These are phyloP conservation scores for Perizoma flavofasciatum DNA, from an alignment of 2,888 invertebrate species.

Conservation along the genomic window DNA sequence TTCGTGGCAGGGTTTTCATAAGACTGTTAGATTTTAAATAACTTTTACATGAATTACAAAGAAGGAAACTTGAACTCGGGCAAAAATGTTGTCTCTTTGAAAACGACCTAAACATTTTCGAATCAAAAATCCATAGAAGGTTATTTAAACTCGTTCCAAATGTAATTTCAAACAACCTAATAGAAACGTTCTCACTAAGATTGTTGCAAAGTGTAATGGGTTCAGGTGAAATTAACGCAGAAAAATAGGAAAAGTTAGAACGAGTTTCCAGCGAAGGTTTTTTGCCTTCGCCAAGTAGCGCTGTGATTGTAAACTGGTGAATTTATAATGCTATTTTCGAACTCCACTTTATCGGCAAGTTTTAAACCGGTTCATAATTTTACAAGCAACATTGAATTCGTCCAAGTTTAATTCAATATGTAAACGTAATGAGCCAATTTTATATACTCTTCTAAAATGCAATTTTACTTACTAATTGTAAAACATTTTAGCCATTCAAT, in stretches of 20 bases:
- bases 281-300: constrained; percentile 76
- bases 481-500: no score
- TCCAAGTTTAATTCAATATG: constrained; percentile 54
- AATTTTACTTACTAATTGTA: no score
- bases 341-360: constrained; percentile 81
- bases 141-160: constrained; percentile 70
- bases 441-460: constrained; percentile 5
- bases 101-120: constrained; percentile 12
- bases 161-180: constrained; percentile 78
- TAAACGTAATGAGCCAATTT: constrained; percentile 22
- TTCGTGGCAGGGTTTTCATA: no score
- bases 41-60: no score
- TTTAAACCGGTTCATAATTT: constrained; percentile 78
- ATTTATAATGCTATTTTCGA: constrained; percentile 83
- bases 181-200: constrained; percentile 77
- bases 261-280: constrained; percentile 78
- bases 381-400: constrained; percentile 64
- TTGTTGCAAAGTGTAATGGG: constrained; percentile 83
- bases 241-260: constrained; percentile 84
- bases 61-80: no score
- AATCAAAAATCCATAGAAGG: constrained; percentile 42
- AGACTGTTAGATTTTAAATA: no score
- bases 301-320: constrained; percentile 83
- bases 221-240: constrained; percentile 83
- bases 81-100: not conserved